phyloP scores from a whole-genome alignment of 1,140 invertebrate species.

The Ceratina calcarata region DNA sequence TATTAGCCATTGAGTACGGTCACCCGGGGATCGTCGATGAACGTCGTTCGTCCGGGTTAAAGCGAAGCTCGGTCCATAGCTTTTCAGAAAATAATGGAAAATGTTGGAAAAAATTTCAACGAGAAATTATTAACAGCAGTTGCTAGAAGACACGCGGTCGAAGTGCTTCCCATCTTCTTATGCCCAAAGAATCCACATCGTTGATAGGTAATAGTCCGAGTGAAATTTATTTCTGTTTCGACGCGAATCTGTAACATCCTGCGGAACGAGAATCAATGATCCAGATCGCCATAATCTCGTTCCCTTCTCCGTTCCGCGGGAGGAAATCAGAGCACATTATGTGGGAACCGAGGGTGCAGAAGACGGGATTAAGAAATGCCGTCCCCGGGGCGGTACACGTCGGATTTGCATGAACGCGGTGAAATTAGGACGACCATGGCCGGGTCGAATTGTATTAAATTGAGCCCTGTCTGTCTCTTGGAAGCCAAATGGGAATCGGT shows the following conservation, averaged over 20 bases:
- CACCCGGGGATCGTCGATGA: not conserved
- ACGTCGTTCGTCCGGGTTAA: not conserved
- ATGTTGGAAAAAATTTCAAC: not conserved
- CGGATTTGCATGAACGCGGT: conserved; percentile 53
- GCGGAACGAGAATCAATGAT: not conserved
- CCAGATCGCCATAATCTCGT: conserved; percentile 38
- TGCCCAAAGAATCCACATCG: not conserved
- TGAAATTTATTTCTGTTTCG: not conserved
- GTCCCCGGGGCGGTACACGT: not conserved
- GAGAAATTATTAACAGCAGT: not conserved
- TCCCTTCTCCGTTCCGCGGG: conserved; percentile 10
- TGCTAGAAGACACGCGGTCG: not conserved
- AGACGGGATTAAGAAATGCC: conserved; percentile 49
- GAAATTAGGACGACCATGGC: conserved; percentile 58
- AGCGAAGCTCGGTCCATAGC: not conserved
- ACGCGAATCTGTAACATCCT: not conserved
- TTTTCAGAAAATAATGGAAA: too few species aligned
- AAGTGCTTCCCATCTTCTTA: not conserved
- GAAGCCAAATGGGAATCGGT: conserved; percentile 48
- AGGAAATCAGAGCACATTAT: conserved; percentile 20
- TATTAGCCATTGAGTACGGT: not conserved
- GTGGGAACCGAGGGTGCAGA: conserved; percentile 3
- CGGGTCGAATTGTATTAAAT: conserved; percentile 59
- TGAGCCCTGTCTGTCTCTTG: conserved; percentile 33
- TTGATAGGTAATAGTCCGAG: not conserved